Conservation (phyloP, 2,113 vertebrate species). For the Chlorocebus sabaeus region DNA sequence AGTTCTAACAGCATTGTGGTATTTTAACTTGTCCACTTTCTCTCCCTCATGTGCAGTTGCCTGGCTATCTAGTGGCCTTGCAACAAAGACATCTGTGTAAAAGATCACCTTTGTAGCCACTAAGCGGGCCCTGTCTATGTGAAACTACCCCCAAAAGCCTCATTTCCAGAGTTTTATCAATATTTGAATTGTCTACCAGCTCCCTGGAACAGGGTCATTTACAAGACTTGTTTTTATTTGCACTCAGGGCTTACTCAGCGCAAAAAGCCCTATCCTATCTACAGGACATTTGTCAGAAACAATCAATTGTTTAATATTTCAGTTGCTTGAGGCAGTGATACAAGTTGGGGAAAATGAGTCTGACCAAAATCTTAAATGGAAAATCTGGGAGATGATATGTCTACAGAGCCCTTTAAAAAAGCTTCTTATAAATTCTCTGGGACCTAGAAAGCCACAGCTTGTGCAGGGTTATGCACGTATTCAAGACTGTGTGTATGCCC, state of each 20-base stretch:
- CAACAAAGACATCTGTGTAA: background rate
- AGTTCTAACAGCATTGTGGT: background rate
- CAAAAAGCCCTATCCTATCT: background rate
- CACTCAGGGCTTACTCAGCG: too few relatives aligned
- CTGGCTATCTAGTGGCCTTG: background rate
- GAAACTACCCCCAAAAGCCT: background rate
- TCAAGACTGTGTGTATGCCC: background rate
- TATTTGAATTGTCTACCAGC: background rate
- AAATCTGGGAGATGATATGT: background rate
- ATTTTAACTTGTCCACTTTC: background rate
- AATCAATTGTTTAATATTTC: background rate
- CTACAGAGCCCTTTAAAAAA: background rate
- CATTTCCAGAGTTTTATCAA: background rate
- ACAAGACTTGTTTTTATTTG: background rate
- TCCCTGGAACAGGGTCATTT: background rate
- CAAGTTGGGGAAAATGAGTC: background rate
- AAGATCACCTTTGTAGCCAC: background rate
- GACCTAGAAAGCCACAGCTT: background rate
- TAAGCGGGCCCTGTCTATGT: background rate
- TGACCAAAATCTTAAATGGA: background rate
- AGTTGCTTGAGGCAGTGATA: background rate
- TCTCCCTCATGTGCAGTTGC: background rate
- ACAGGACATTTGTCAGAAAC: background rate
- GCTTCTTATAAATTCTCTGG: background rate
- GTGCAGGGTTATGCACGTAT: background rate